Evolutionary conservation across 2,888 invertebrate genomes (phyloP), one percentile per base, ranked within the genome.

Genomic region (Aphrophora alni): DNA sequence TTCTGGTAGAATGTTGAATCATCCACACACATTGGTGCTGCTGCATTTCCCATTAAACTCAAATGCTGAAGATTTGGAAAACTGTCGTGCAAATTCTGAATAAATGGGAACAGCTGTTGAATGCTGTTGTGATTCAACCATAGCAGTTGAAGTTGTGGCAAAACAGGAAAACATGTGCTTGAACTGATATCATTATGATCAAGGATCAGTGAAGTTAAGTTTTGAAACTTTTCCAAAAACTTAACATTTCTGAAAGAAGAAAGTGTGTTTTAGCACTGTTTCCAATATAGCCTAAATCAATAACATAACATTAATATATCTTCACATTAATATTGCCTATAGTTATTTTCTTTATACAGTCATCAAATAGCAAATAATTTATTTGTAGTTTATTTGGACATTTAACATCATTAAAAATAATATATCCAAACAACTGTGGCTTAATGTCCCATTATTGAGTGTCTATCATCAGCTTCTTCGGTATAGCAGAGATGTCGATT

Each of bases 31-130:
- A 93, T 94, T 0, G 95, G 95, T 0, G 94, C 94, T 0, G 95
- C 95, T 0, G 93, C 92, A 88, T 97, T 97, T 25, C 96, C 96
- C 96, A 97, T 95, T 81, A 96, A 89, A 21, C 95, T 95, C 0
- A 97, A 88, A 87, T 93, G 93, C 85, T 91, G 91, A 28, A 97
- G 88, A 85, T 93, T 92, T 0, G 96, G 95, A 84, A 94, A 93
- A 0, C 94, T 92, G 71, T 91, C 89, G 84, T 92, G 91, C 82
- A 96, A 89, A 85, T 92, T 92, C 83, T 92, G 91, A 77, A 94
- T 90, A 92, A 94, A 96, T 17, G 93, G 93, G 87, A 93, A 93
- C 3, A 97, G 87, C 78, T 90, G 90, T 38, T 88, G 87, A 81
- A 93, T 90, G 81, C 89, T 87, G 85, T 92, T 92, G 84, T 91